Percentiles rank a stretch among this genome's conserved stretches.
Conservation (phyloP, 92 coral and sea anemone species). For the Pocillopora grandis region DNA sequence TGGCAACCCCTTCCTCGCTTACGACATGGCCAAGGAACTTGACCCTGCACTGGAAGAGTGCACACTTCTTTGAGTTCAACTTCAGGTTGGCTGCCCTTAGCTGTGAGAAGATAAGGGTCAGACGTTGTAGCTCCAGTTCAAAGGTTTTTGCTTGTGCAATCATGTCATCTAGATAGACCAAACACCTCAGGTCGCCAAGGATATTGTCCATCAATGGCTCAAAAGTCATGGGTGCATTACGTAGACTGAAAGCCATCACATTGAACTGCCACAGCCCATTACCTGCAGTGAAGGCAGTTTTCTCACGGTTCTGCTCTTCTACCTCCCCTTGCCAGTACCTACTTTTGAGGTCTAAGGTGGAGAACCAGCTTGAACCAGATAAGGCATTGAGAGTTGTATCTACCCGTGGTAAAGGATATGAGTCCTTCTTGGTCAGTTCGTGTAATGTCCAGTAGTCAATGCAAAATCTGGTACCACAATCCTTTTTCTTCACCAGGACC, state of each 20-base stretch:
- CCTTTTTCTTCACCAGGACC: slow-evolving; percentile 25
- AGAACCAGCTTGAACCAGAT: slow-evolving; percentile 35
- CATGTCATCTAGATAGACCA: slow-evolving; percentile 14
- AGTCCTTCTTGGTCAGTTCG: slow-evolving; percentile 11
- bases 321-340: slow-evolving; percentile 1
- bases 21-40: slow-evolving; percentile 57
- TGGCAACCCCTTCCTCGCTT: slow-evolving; percentile 26
- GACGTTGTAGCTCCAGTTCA: not conserved
- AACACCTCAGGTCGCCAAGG: not conserved
- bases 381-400: slow-evolving; percentile 32
- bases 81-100: slow-evolving; percentile 38
- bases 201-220: not conserved
- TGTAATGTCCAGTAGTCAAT: slow-evolving; percentile 26
- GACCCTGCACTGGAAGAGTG: slow-evolving; percentile 33
- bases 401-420: slow-evolving; percentile 11
- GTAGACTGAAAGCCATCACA: slow-evolving; percentile 28
- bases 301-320: slow-evolving; percentile 27
- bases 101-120: not conserved
- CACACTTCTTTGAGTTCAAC: slow-evolving; percentile 41
- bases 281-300: slow-evolving; percentile 36
- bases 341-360: slow-evolving; percentile 6
- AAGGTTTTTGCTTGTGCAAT: slow-evolving; percentile 16
- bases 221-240: not conserved
- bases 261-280: slow-evolving; percentile 44
- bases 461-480: not conserved